Base-by-base conservation (phyloP, 2,888 invertebrate species). In the Tridacna gigas region DNA sequence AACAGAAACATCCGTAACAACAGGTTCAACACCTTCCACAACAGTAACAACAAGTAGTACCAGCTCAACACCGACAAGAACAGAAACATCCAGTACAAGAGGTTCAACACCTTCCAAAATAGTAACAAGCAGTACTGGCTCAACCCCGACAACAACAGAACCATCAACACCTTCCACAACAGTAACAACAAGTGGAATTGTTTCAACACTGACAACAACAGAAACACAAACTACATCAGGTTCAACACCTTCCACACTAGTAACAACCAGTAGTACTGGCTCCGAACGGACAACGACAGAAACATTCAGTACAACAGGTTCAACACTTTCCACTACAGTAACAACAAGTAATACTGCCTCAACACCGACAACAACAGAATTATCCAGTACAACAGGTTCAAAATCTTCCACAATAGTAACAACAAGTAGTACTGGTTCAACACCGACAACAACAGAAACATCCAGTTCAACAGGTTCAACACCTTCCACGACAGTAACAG, bases 41-140 rank as follows among this genome's bases (percentile, higher is more conserved):
- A 37, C 51, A 37, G 22, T 15, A n/a, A 61, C 74, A 25, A 12
- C 79, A 18, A 74, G 61, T 45, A 73, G 45, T 13, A 48, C 74
- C 47, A 51, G 61, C 25, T 47, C 79, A 20, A 9, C 66, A 37
- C 0, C 48, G 4, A 1, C 37, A n/a, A 15, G 26, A 63, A 60
- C 73, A 25, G 60, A 25, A 47, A 15, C 73, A 0, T 15, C 20
- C 7, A 74, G 63, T 65, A 66, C 67, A 25, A 45, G 48, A 22
- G 74, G 73, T 47, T 9, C 79, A 18, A 74, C 74, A 28, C 73
- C 63, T 61, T 28, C 74, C 22, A 65, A 60, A 45, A 63, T 74
- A 18, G 74, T 71, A 79, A 26, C 47, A 28, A 48, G 2, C 45
- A 69, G 56, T 9, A 28, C 37, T 7, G 37, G 18, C 61, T 47